Evolutionary conservation across 2,113 vertebrate genomes (phyloP), one percentile per base, ranked within the genome.

Genomic region (Passer montanus): DNA sequence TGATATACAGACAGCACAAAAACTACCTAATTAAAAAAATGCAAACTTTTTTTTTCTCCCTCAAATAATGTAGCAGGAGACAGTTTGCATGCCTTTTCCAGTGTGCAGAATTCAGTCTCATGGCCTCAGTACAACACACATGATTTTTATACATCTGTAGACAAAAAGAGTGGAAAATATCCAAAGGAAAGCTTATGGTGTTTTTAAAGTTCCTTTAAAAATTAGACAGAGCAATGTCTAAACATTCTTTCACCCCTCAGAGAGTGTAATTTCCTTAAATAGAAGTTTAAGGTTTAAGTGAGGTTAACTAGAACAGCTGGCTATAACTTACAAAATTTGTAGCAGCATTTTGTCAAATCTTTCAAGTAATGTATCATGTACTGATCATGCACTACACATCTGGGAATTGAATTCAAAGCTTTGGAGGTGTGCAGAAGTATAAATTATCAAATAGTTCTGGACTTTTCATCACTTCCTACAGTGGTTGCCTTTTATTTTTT

Each of bases 381-480:
- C 27, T 60, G 53, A 68, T 53, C 43, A 41, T 39, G 39, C 87
- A 81, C 64, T 59, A 70, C 68, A 55, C 49, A 73, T 88, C 69
- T 93, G 64, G 9, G 84, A 97, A 91, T 50, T 19, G 39, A 96
- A 84, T 63, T 59, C 53, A 94, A 87, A 94, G 89, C 64, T 96
- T 88, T 85, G 62, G 46, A 92, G 72, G 63, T 84, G 39, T 63
- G 73, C 46, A 95, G 83, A 84, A 87, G 43, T 69, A 75, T 66
- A 93, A 93, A 60, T 86, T 81, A 94, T 60, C 56, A 97, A 88
- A 95, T 33, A 75, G 58, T 66, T 95, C 60, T 70, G 67, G 87
- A 89, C 58, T 95, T 97, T 90, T 90, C 85, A 97, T 86, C 92
- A 95, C 76, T 66, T 86, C 47, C 80, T 94, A 82, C 47, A 83